These are phyloP conservation scores for Thyatira batis DNA, from an alignment of 2,888 invertebrate species.

Conservation along the genomic window DNA sequence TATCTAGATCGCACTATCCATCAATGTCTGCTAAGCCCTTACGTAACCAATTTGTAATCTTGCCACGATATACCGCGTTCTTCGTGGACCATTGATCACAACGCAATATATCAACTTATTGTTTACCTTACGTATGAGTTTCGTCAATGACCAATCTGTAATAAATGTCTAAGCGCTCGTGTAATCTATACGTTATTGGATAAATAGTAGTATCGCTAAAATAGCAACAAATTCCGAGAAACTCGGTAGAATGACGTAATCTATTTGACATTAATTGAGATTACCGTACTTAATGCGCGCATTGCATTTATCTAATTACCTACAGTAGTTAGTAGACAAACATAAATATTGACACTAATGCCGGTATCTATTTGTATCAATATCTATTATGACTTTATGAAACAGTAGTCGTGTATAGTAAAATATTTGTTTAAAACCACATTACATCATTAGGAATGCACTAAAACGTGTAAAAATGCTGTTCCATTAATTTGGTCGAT, in stretches of 20 bases:
- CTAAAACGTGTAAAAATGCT: background rate
- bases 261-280: background rate
- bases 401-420: background rate
- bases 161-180: background rate
- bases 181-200: background rate
- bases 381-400: background rate
- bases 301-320: background rate
- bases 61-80: background rate
- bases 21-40: constrained; percentile 46
- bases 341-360: background rate
- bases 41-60: constrained; percentile 33
- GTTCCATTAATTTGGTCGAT: background rate
- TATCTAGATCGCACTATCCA: constrained; percentile 43
- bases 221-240: background rate
- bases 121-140: background rate
- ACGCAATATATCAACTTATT: background rate
- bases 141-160: background rate
- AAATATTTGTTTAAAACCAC: background rate
- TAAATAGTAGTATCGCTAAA: background rate
- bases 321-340: background rate
- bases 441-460: background rate
- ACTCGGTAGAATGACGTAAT: background rate
- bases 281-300: background rate
- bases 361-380: background rate
- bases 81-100: background rate